Percentiles rank a stretch among this genome's conserved stretches.
These are phyloP conservation scores for Scopus umbretta DNA, from an alignment of 2,113 vertebrate genomes.

Conservation along the genomic window DNA sequence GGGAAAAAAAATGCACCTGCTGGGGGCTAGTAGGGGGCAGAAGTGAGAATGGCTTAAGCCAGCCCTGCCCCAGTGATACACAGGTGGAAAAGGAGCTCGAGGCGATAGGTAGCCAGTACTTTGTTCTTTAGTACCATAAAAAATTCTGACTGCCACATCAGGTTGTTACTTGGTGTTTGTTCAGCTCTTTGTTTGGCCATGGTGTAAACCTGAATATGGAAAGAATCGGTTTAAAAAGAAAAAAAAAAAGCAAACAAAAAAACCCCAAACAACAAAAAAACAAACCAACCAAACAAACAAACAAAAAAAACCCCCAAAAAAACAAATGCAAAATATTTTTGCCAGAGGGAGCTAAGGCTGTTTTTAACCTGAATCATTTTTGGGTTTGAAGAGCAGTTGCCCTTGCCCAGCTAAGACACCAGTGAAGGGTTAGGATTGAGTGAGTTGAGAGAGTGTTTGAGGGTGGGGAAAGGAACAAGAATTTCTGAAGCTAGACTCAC, in stretches of 20 bases:
- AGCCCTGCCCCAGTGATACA: neutral
- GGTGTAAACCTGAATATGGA: neutral
- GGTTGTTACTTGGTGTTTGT: neutral
- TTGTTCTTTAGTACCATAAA: neutral
- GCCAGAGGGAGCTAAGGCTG: neutral
- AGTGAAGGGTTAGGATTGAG: neutral
- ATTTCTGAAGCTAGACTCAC: neutral
- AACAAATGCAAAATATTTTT: neutral
- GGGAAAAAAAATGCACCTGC: neutral
- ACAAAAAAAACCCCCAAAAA: no score
- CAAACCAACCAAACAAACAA: no score
- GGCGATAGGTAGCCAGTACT: neutral
- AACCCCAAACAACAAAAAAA: no score
- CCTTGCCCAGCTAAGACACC: neutral
- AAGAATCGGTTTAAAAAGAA: neutral
- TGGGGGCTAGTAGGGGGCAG: neutral
- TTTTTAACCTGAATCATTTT: neutral
- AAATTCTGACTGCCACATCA: neutral
- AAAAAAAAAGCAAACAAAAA: neutral
- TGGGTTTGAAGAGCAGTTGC: neutral
- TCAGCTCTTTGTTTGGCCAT: neutral
- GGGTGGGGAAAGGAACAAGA: neutral
- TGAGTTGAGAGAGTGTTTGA: neutral
- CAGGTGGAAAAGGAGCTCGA: neutral
- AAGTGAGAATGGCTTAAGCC: neutral